phyloP scores from a whole-genome alignment of 2,888 invertebrate genomes.

The Platycheirus albimanus region DNA sequence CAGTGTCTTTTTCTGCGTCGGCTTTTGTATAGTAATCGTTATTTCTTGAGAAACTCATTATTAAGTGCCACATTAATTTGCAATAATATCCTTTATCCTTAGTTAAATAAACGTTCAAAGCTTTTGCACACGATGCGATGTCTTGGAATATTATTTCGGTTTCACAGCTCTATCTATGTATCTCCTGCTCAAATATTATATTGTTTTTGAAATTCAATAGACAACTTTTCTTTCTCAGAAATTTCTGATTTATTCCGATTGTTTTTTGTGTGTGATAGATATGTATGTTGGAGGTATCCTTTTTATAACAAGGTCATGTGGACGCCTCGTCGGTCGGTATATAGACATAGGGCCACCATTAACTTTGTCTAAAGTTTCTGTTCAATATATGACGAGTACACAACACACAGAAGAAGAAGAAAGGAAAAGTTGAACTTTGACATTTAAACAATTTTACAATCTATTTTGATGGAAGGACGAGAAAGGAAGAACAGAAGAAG shows the following conservation, averaged over 20 bases:
- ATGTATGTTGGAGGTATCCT: not conserved
- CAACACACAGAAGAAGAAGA: not conserved
- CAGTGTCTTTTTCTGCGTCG: too few relatives aligned
- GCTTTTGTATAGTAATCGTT: not conserved
- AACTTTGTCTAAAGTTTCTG: not conserved
- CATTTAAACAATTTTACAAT: not conserved
- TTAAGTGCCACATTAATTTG: constrained; percentile 61
- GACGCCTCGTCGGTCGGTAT: not conserved
- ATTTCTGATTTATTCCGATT: not conserved
- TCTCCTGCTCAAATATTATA: not conserved
- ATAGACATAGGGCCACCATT: not conserved
- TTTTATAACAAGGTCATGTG: not conserved
- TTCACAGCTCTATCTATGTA: not conserved
- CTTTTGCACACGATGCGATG: not conserved
- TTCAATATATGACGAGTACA: too few relatives aligned
- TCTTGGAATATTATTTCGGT: constrained; percentile 21
- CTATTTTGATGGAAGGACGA: not conserved
- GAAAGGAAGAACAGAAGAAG: too few relatives aligned
- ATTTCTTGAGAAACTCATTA: constrained; percentile 42
- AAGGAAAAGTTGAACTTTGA: not conserved
- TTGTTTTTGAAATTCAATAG: constrained; percentile 6
- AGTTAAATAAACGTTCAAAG: constrained; percentile 42
- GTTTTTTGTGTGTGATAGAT: not conserved
- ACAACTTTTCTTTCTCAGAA: not conserved
- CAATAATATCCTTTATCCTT: constrained; percentile 57